Evolutionary conservation across 2,797 vertebrate species (phyloP).

Genomic region (Etheostoma perlongum): DNA sequence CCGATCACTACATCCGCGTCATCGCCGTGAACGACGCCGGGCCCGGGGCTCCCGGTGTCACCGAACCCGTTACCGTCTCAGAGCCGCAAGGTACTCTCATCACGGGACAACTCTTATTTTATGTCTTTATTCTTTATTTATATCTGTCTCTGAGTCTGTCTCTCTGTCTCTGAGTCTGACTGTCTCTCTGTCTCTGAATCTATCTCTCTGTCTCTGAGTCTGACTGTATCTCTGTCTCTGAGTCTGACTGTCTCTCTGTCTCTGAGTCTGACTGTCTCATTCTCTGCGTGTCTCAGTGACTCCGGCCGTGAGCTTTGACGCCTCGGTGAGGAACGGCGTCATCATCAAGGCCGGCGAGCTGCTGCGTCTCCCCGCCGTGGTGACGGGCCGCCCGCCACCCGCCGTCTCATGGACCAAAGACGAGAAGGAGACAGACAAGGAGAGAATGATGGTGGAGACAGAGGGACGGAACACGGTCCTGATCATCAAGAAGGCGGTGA

Average conservation of each 20-base stretch:
- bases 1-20: constrained; percentile 94
- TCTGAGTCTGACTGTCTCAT: background rate
- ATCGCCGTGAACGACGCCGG: constrained; percentile 94
- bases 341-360: constrained; percentile 92
- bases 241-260: too few species aligned
- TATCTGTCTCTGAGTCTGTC: too few species aligned
- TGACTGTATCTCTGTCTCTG: too few species aligned
- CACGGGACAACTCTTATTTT: too few species aligned
- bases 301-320: constrained; percentile 91
- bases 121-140: too few species aligned
- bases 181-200: too few species aligned
- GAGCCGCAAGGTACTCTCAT: constrained; percentile 89
- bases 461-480: constrained; percentile 90
- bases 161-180: too few species aligned
- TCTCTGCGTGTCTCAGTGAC: constrained; percentile 80
- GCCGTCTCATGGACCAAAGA: constrained; percentile 92
- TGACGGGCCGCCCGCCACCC: constrained; percentile 93
- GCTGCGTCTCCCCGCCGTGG: constrained; percentile 92
- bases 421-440: constrained; percentile 90
- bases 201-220: too few species aligned
- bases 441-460: constrained; percentile 89
- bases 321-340: constrained; percentile 91
- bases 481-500: constrained; percentile 89
- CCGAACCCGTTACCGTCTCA: constrained; percentile 90
- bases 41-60: constrained; percentile 94